Evolutionary conservation across 2,113 vertebrate species (phyloP), one percentile per base, ranked within the genome.

Genomic region (Petromus typicus): DNA sequence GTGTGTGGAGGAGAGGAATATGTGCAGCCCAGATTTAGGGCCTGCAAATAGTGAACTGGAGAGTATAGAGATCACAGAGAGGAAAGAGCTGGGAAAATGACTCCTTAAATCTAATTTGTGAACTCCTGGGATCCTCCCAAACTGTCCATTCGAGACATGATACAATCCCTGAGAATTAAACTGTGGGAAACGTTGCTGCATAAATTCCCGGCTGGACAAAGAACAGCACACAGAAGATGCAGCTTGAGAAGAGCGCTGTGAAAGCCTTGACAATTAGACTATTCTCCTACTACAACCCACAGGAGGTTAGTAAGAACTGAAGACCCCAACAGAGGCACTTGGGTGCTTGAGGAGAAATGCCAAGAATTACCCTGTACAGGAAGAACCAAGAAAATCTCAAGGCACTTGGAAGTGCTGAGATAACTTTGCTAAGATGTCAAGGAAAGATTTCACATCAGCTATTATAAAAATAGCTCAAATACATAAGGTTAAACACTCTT

Each of bases 281-380:
- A 75, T n/a, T 43, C 63, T n/a, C 12, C 51, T 79, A 84, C 63
- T 27, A 32, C n/a, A 66, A 45, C 43, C 48, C 59, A 56, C 25
- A 84, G 91, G 89, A 95, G 40, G n/a, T 67, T 67, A 27, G 27
- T 84, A 57, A 43, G 48, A 87, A 80, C 51, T 57, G 48, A 30
- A 81, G 64, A 12, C 78, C 57, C 16, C 48, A 84, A 4, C 7
- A 30, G 16, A 30, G 32, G 67, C 64, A 84, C 63, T 64, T 45
- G 3, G 64, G 79, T 89, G 87, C 27, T 90, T 56, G 54, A 43
- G 56, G 80, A 67, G 92, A 84, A 63, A 87, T 40, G 78, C 37
- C 78, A n/a, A 51, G 20, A 86, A 78, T 76, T 64, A n/a, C 43
- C 83, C 48, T 9, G 2, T 8, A 23, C 0, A 86, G 67, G n/a